These are phyloP conservation scores for Prionace glauca DNA, from an alignment of 2,797 vertebrate genomes.

Conservation along the genomic window DNA sequence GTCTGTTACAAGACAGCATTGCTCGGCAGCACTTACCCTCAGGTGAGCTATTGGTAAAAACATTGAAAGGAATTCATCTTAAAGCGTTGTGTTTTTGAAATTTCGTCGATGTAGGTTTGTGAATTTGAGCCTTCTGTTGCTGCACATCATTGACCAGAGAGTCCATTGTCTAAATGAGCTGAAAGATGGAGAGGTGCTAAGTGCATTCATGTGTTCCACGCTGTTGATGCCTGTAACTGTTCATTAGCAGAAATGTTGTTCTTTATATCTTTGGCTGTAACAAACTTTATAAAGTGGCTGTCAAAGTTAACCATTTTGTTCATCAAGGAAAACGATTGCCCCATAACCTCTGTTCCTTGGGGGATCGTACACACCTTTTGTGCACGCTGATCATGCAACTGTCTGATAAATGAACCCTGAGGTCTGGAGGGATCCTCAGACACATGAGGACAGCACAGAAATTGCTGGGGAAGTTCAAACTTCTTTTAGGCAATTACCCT, in stretches of 20 bases:
- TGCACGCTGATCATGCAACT: no score
- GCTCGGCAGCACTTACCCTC: constrained; percentile 78
- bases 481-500: no score
- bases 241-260: background rate
- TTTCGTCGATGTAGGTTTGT: background rate
- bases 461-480: no score
- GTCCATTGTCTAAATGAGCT: background rate
- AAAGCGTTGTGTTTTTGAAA: background rate
- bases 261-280: background rate
- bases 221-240: background rate
- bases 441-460: no score
- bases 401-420: no score
- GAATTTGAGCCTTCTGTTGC: background rate
- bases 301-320: background rate
- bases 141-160: background rate
- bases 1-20: constrained; percentile 86
- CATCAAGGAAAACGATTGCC: background rate
- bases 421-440: no score
- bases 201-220: background rate
- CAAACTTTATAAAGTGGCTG: background rate
- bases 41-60: constrained; percentile 61
- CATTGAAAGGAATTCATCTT: background rate
- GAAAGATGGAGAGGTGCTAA: background rate
- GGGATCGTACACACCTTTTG: no score
- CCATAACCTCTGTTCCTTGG: no score